Base-by-base conservation (phyloP, 2,113 vertebrate genomes). In the Bufo bufo region DNA sequence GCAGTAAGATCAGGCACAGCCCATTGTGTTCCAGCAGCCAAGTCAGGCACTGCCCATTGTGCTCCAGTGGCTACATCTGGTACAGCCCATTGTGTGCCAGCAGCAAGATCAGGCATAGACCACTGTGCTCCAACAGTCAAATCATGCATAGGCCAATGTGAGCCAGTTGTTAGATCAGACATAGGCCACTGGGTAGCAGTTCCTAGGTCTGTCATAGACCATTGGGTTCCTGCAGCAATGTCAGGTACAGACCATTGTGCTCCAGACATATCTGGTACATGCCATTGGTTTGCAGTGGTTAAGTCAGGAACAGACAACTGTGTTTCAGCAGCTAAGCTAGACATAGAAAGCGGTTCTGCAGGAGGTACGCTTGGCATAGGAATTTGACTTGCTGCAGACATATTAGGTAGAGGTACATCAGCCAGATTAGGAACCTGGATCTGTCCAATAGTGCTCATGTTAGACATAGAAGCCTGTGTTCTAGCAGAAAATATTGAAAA, bases 71-170 rank as follows among this genome's bases (percentile, higher is more conserved):
- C 69, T 50, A 88, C 20, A 77, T 88, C 87, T 45, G 80, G 81
- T 7, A 88, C 81, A 54, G 69, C 80, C 87, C 87, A 88, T 43
- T 83, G 87, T 52, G 87, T 61, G 3, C 87, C 87, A 77, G 80
- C 47, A 83, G 80, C 43, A 74, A 88, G 69, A 63, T 88, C 71
- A 66, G 87, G 63, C 17, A 84, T 61, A 54, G 80, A 59, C 87
- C 87, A 88, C 17, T 88, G 87, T 20, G 81, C 17, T 63, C 80
- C 80, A 12, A n/a, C 77, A 77, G 20, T 43, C n/a, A 88, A 20
- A 83, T 88, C 80, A 77, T 82, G 58, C 77, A 88, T 75, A 19
- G 80, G 79, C 87, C 87, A 88, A 47, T 88, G 87, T 77, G 87
- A 33, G 9, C 71, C 87, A 66, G 80, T 14, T 19, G 87, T 13